phyloP scores from a whole-genome alignment of 2,888 invertebrate species.

The Cheiracanthium punctorium region DNA sequence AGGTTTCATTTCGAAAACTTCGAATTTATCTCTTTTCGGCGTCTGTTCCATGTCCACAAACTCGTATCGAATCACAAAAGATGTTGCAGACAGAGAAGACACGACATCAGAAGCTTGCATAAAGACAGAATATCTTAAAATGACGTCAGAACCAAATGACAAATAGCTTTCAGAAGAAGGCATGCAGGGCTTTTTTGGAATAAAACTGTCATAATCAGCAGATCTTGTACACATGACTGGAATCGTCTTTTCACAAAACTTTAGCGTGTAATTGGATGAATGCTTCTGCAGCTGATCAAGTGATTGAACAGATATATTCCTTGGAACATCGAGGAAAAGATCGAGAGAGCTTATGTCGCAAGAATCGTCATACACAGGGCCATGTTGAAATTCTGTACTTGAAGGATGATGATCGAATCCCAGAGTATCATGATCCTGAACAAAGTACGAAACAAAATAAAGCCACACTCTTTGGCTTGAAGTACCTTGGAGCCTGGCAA shows the following conservation, averaged over 20 bases:
- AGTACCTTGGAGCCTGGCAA: constrained; percentile 83
- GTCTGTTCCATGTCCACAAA: constrained; percentile 81
- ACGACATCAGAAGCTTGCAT: constrained; percentile 85
- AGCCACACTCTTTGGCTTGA: constrained; percentile 82
- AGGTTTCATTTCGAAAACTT: constrained; percentile 35
- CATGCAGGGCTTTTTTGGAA: constrained; percentile 73
- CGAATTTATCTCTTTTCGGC: neutral
- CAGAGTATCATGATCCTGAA: constrained; percentile 79
- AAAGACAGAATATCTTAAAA: constrained; percentile 84
- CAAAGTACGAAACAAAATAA: constrained; percentile 89
- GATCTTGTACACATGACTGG: constrained; percentile 73
- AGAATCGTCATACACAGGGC: constrained; percentile 49
- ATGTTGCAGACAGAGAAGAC: constrained; percentile 79
- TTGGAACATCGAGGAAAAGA: constrained; percentile 25
- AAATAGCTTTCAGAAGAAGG: constrained; percentile 84
- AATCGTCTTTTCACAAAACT: constrained; percentile 73
- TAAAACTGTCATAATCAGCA: constrained; percentile 70
- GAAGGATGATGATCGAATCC: constrained; percentile 58
- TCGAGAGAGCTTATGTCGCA: constrained; percentile 70
- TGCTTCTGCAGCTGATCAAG: neutral
- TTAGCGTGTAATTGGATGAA: neutral
- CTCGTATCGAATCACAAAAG: constrained; percentile 87
- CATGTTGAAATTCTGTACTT: constrained; percentile 40
- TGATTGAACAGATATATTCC: constrained; percentile 13
- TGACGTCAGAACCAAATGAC: constrained; percentile 84